These are phyloP conservation scores for Trachurus trachurus DNA, from an alignment of 2,797 vertebrate genomes.

Conservation along the genomic window DNA sequence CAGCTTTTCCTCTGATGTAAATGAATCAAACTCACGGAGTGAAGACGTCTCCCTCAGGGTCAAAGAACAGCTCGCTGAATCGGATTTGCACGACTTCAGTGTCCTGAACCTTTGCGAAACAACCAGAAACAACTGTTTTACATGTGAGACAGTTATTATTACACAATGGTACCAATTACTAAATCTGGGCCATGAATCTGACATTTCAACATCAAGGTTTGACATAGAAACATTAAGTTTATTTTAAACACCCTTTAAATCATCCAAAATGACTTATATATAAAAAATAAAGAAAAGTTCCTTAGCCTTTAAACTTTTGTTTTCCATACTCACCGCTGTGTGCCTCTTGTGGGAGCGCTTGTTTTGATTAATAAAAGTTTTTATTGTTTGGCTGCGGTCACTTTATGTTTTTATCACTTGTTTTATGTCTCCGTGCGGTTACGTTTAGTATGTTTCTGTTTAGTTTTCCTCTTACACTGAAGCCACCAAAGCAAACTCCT, in stretches of 20 bases:
- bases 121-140: neutral
- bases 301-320: neutral
- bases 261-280: neutral
- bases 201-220: neutral
- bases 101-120: neutral
- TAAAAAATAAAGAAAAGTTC: too few relatives aligned
- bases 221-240: neutral
- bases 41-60: neutral
- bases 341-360: neutral
- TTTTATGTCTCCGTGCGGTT: neutral
- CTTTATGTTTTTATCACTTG: neutral
- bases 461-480: neutral
- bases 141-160: neutral
- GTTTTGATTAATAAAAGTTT: neutral
- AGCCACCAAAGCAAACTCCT: neutral
- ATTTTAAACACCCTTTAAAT: neutral
- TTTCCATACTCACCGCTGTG: neutral
- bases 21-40: neutral
- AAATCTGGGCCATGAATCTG: neutral
- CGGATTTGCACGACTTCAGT: neutral
- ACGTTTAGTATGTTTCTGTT: neutral
- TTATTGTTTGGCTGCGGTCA: neutral
- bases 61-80: neutral
- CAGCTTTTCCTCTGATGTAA: slow-evolving; percentile 2
- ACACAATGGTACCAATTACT: neutral